phyloP scores from a whole-genome alignment of 2,113 vertebrate species.

The Nymphicus hollandicus region DNA sequence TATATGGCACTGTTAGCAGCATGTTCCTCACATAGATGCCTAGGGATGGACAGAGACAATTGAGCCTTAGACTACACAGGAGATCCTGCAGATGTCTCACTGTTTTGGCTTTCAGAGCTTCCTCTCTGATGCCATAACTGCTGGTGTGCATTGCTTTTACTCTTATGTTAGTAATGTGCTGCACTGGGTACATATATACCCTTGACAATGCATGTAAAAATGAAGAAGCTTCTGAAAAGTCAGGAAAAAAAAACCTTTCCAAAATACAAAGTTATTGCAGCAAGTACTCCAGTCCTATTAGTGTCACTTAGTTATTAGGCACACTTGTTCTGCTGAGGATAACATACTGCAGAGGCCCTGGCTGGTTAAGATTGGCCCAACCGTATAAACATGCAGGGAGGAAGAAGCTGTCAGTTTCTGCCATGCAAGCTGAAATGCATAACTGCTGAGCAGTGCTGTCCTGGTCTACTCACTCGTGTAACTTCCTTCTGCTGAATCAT shows the following conservation, averaged over 20 bases:
- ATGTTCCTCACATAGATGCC: neutral
- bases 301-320: neutral
- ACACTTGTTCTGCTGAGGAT: accelerated
- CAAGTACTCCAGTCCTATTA: neutral
- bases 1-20: neutral
- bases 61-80: neutral
- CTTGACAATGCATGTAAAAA: neutral
- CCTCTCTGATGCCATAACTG: neutral
- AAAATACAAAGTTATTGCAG: neutral
- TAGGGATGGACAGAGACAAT: neutral
- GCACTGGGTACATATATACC: accelerated
- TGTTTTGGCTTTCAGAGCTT: neutral
- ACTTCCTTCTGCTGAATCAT: neutral
- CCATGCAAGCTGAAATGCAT: neutral
- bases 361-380: neutral
- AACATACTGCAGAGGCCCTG: neutral
- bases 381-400: accelerated
- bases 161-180: accelerated
- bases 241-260: neutral
- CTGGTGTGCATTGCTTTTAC: accelerated
- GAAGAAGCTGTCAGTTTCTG: neutral
- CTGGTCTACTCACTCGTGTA: neutral
- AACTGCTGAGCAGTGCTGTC: neutral
- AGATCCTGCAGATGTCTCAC: neutral
- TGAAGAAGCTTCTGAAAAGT: neutral